These are phyloP conservation scores for Danio kyathit DNA, from an alignment of 2,797 vertebrate species.

Conservation along the genomic window DNA sequence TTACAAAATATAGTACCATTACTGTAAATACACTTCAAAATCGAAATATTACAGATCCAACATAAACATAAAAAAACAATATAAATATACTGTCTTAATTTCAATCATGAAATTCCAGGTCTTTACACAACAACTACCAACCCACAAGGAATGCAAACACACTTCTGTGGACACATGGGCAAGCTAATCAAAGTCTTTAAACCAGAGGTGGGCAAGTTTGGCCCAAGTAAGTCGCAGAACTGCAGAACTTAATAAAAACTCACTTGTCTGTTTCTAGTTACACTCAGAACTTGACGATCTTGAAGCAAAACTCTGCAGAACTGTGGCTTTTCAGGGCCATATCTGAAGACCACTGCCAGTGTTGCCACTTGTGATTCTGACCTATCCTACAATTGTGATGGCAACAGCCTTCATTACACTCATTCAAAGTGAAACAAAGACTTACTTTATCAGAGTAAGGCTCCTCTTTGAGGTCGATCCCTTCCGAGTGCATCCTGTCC, in stretches of 20 bases:
- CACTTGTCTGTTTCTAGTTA: too few relatives aligned
- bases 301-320: background rate
- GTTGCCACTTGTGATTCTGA: background rate
- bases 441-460: constrained; percentile 97
- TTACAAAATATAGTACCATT: too few relatives aligned
- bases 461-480: constrained; percentile 96
- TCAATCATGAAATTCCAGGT: too few relatives aligned
- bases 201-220: background rate
- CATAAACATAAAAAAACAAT: background rate
- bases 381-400: background rate
- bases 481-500: constrained; percentile 87
- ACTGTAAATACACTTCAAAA: too few relatives aligned
- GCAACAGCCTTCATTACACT: background rate
- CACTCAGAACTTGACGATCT: too few relatives aligned
- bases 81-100: too few relatives aligned
- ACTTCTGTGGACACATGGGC: too few relatives aligned
- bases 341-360: background rate
- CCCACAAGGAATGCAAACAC: too few relatives aligned
- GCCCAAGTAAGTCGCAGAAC: too few relatives aligned
- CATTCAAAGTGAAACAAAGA: background rate
- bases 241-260: too few relatives aligned
- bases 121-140: too few relatives aligned
- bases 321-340: background rate
- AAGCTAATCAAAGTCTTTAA: background rate
- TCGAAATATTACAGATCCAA: background rate